Evolutionary conservation across 2,888 invertebrate species (phyloP).

Genomic region (Linnaemya vulpina): DNA sequence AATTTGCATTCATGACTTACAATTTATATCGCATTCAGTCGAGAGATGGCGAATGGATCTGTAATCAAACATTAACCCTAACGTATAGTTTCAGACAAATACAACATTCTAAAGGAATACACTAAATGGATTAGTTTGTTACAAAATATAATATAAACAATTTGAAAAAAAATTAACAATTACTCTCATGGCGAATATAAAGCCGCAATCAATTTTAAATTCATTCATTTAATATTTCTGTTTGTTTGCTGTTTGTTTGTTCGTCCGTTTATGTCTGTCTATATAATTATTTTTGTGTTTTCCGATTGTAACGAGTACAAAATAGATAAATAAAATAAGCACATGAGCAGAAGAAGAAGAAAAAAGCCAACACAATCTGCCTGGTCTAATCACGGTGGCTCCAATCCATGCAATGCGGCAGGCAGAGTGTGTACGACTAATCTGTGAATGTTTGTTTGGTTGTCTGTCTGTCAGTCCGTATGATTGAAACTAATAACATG

Average conservation of each 20-base stretch:
- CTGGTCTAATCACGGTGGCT: conserved; percentile 50
- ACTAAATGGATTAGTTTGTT: background rate
- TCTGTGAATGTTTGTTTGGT: conserved; percentile 11
- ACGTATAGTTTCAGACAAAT: conserved; percentile 29
- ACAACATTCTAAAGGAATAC: background rate
- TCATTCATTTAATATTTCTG: conserved; percentile 43
- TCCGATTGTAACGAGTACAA: conserved; percentile 49
- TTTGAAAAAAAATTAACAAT: conserved; percentile 32
- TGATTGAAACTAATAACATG: conserved; percentile 67
- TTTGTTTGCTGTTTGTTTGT: conserved; percentile 17
- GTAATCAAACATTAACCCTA: conserved; percentile 29
- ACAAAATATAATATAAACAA: conserved; percentile 21
- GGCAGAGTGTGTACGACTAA: background rate
- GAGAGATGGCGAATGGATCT: conserved; percentile 11
- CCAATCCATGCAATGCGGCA: conserved; percentile 30
- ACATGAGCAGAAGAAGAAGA: background rate
- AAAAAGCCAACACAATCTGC: conserved; percentile 26
- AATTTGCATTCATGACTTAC: conserved; percentile 22
- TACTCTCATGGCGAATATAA: conserved; percentile 4
- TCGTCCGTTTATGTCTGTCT: conserved; percentile 10
- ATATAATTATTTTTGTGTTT: conserved; percentile 18
- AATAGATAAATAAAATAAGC: conserved; percentile 51
- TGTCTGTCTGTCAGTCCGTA: conserved; percentile 14
- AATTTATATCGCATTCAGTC: conserved; percentile 20
- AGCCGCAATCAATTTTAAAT: conserved; percentile 23